Base-by-base conservation (phyloP, 1,140 invertebrate species). In the Popillia japonica region DNA sequence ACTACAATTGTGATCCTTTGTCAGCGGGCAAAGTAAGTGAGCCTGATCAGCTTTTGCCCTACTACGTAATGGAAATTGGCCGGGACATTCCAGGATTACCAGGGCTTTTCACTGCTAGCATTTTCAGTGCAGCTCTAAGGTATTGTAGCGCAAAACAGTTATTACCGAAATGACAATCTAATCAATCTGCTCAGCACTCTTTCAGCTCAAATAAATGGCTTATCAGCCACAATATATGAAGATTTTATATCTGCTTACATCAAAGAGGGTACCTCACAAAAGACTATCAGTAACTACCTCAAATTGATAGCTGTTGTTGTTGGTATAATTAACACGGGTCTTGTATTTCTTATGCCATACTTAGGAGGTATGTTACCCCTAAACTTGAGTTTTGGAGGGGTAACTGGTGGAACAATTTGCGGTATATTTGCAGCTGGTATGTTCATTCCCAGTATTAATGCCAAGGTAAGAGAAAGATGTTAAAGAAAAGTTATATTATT, bases 31-130 rank as follows among this genome's bases (percentile, higher is more conserved):
- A 23, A 86, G 91, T 92, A 34, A 86, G 86, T 11, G 91, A 91
- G 80, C 86, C 89, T 10, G 92, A 93, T 82, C 92, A 93, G 82
- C 83, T 93, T 4, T 82, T 93, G 14, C 92, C 92, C 0, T 92
- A 91, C 78, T 95, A 92, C 82, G 93, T 95, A 6, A 94, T 95
- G 93, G 91, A 93, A 68, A 89, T 93, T 11, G 88, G 93, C 1
- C 89, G 90, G 0, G 55, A 80, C 59, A 87, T 93, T 22, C 91
- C 91, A 3, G 93, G 93, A 0, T 84, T 95, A 34, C 93, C 94
- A 0, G 94, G 94, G 2, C 87, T 95, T 6, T 95, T 95, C 82
- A 91, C 95, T 77, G 92, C 93, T 14, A 92, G 93, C 27, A 90
- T 95, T 0, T 94, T 94, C 81, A 92, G 91, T 79, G 91, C 92